A percentile compares a stretch with the other conserved stretches of the same genome.
These are phyloP conservation scores for Falco punctatus DNA, from an alignment of 2,113 vertebrate species.

Conservation along the genomic window DNA sequence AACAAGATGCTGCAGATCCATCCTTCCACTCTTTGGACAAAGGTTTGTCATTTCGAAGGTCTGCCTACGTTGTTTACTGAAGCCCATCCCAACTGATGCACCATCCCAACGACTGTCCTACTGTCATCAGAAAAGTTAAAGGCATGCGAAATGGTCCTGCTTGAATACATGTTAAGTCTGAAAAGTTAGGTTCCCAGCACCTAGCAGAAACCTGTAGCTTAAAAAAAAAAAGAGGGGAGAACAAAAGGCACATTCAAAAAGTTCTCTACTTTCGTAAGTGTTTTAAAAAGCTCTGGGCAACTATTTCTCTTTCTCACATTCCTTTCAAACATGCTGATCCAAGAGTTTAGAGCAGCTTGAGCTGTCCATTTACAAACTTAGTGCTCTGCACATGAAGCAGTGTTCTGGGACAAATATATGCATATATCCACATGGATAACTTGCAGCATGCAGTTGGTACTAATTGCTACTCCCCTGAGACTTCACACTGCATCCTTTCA, in stretches of 20 bases:
- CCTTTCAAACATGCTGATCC: not conserved
- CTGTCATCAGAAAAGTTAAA: not conserved
- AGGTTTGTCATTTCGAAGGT: not conserved
- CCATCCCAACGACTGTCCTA: not conserved
- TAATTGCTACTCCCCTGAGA: not conserved
- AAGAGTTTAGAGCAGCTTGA: not conserved
- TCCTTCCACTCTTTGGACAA: not conserved
- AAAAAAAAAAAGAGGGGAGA: not conserved
- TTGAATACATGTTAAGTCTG: accelerated
- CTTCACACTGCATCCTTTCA: not conserved
- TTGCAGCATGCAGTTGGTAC: not conserved
- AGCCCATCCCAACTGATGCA: not conserved
- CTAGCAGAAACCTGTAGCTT: not conserved
- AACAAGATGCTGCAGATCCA: not conserved
- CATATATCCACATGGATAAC: not conserved
- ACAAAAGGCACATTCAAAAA: not conserved
- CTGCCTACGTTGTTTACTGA: not conserved
- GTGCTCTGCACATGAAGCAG: not conserved
- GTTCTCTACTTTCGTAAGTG: not conserved
- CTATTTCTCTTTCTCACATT: not conserved
- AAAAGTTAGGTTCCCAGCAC: not conserved
- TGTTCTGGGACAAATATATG: not conserved
- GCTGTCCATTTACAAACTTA: not conserved
- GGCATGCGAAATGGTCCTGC: not conserved
- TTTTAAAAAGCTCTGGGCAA: not conserved